Percentiles rank a stretch among this genome's conserved stretches.
phyloP scores from a whole-genome alignment of 2,888 invertebrate species.

The Hirtodrosophila alboralis region DNA sequence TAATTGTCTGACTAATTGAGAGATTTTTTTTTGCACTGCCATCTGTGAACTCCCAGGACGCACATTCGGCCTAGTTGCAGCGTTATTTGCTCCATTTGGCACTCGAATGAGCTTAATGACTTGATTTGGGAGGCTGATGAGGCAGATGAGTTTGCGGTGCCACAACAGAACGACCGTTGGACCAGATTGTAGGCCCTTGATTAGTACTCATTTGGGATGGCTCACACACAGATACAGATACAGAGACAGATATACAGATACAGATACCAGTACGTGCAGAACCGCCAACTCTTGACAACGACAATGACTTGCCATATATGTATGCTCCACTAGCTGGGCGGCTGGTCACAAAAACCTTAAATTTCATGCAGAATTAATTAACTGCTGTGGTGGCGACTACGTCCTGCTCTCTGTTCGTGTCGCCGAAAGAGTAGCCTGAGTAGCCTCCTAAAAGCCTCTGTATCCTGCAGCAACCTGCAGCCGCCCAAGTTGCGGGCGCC shows the following conservation, averaged over 20 bases:
- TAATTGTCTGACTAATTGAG: constrained; percentile 84
- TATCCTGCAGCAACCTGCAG: constrained; percentile 19
- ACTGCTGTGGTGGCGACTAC: constrained; percentile 69
- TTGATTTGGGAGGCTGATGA: constrained; percentile 78
- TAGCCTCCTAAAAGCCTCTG: too few relatives aligned
- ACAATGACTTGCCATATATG: constrained; percentile 73
- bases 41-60: constrained; percentile 74
- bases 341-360: constrained; percentile 56
- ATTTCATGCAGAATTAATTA: constrained; percentile 82
- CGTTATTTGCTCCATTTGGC: constrained; percentile 78
- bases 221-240: constrained; percentile 5
- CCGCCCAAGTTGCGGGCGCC: constrained; percentile 59
- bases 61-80: constrained; percentile 58
- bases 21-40: constrained; percentile 79
- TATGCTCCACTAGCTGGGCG: constrained; percentile 58
- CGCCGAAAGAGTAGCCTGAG: constrained; percentile 62
- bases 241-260: background rate
- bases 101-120: constrained; percentile 77
- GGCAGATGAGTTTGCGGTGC: constrained; percentile 56
- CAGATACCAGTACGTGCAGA: constrained; percentile 44
- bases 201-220: constrained; percentile 56
- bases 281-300: constrained; percentile 47
- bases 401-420: constrained; percentile 17
- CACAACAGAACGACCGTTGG: constrained; percentile 34
- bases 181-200: constrained; percentile 71